Evolutionary conservation across 2,113 vertebrate species (phyloP).

Genomic region (Fregata magnificens): DNA sequence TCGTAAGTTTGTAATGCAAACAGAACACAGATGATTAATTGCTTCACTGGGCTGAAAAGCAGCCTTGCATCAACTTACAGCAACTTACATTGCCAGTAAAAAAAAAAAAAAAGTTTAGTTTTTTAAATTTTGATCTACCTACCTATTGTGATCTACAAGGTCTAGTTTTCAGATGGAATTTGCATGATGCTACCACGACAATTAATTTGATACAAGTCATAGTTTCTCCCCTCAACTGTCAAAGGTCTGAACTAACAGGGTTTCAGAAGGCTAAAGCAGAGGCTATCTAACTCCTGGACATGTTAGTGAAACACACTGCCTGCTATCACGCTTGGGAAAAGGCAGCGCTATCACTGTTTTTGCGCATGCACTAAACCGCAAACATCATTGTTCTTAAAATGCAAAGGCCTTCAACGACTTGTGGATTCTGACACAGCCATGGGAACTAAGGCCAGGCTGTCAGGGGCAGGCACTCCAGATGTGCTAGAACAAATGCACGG

Average conservation of each 20-base stretch:
- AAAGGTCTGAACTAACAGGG: neutral
- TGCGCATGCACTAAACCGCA: neutral
- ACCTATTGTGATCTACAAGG: neutral
- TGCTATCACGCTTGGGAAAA: neutral
- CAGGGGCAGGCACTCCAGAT: neutral
- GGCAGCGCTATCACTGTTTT: rapidly evolving
- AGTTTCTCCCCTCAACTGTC: neutral
- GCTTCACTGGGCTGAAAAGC: neutral
- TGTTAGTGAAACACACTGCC: rapidly evolving
- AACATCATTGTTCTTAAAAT: neutral
- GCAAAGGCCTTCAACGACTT: neutral
- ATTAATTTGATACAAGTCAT: neutral
- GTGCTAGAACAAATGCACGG: neutral
- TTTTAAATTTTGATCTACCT: neutral
- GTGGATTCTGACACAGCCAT: neutral
- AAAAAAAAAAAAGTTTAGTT: neutral
- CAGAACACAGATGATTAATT: neutral
- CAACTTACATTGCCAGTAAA: neutral
- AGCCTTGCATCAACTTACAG: neutral
- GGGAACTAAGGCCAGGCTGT: neutral
- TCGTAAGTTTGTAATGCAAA: neutral
- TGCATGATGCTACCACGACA: neutral
- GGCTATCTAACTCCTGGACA: neutral
- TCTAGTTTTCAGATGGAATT: neutral
- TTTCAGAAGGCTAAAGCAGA: neutral